phyloP scores from a whole-genome alignment of 1,140 invertebrate species.

The Papilio xuthus region DNA sequence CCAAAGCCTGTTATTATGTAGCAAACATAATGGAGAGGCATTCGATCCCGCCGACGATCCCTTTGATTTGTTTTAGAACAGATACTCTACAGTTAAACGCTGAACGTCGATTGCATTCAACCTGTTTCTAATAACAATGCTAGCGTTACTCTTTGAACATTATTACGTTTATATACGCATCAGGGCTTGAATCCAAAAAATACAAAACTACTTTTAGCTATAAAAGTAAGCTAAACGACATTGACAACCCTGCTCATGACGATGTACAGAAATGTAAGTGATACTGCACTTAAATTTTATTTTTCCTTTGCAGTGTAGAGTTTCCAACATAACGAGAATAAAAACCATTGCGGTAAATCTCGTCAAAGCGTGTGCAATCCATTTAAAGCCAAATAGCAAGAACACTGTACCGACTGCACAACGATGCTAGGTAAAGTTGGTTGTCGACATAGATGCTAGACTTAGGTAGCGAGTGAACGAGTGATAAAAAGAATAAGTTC shows the following conservation, averaged over 20 bases:
- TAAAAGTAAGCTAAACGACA: neutral
- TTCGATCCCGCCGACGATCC: neutral
- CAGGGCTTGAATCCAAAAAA: no score
- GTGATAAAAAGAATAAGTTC: neutral
- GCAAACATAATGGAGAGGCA: constrained; percentile 14
- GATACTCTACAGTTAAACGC: constrained; percentile 13
- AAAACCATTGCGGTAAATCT: constrained; percentile 10
- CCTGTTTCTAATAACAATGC: constrained; percentile 74
- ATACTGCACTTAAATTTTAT: neutral
- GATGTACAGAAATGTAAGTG: neutral
- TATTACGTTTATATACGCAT: no score
- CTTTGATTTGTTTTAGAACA: constrained; percentile 17
- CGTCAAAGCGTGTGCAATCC: constrained; percentile 10
- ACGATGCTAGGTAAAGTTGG: neutral
- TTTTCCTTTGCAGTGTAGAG: neutral
- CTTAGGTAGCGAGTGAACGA: neutral
- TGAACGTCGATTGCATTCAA: constrained; percentile 55
- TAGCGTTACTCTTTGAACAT: neutral
- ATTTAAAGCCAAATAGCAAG: constrained; percentile 14
- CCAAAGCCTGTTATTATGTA: constrained; percentile 14
- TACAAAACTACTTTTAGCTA: no score
- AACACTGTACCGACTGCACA: neutral
- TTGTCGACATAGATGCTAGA: neutral
- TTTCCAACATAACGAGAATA: neutral
- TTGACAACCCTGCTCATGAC: neutral